Percentiles rank a stretch among this genome's conserved stretches.
These are phyloP conservation scores for Halocynthia aurantium DNA, from an alignment of 23 tunicate genomes.

Conservation along the genomic window DNA sequence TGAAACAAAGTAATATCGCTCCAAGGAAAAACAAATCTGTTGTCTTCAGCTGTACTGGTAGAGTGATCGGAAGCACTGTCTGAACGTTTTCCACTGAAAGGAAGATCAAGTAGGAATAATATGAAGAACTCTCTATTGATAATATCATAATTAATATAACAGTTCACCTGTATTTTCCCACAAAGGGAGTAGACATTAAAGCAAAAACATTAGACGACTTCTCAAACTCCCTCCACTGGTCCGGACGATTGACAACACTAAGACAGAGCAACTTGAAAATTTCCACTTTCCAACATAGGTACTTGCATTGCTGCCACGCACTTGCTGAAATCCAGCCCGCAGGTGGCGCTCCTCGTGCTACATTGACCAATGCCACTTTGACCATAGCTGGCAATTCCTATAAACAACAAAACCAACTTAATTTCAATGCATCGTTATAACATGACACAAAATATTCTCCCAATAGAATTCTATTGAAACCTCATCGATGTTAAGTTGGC, in stretches of 20 bases:
- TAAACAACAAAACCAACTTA: neutral
- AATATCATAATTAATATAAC: too few species aligned
- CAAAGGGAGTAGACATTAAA: conserved; percentile 11
- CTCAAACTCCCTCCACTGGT: conserved; percentile 54
- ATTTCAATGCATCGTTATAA: too few species aligned
- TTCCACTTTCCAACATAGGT: conserved; percentile 50
- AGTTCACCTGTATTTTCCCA: too few species aligned
- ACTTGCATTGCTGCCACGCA: conserved; percentile 76
- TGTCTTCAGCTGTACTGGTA: neutral
- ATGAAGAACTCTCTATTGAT: neutral
- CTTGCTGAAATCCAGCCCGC: conserved; percentile 46
- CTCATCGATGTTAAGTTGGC: too few species aligned
- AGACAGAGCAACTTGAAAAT: conserved; percentile 38
- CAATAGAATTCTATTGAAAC: too few species aligned
- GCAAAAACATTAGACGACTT: conserved; percentile 4
- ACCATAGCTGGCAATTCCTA: conserved; percentile 7
- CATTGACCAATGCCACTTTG: conserved; percentile 14
- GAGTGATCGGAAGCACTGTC: neutral
- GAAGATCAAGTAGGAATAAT: neutral
- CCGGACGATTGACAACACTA: conserved; percentile 29
- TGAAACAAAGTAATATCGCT: conserved; percentile 9
- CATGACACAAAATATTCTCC: too few species aligned
- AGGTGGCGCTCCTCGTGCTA: conserved; percentile 28
- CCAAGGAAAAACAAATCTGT: conserved; percentile 11
- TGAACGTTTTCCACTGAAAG: conserved; percentile 16